Evolutionary conservation across 1,140 invertebrate genomes (phyloP), one percentile per base, ranked within the genome.

Genomic region (Colletes latitarsis): DNA sequence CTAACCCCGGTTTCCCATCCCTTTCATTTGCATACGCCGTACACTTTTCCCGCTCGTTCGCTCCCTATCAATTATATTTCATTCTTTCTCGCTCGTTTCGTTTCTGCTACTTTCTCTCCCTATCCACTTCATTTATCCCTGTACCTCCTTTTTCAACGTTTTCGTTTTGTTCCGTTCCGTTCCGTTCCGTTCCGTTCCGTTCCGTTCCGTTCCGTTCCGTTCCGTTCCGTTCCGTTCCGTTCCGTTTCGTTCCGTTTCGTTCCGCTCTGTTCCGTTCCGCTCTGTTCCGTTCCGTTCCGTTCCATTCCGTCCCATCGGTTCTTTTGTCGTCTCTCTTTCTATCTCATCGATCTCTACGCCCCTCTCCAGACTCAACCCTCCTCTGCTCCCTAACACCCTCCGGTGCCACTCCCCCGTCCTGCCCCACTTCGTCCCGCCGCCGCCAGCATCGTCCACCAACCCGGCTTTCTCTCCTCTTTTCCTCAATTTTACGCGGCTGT

Each of bases 61-160:
- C 55, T 19, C 64, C 55, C 72, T 82, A 69, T 74, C 82, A 73
- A 68, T 73, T 81, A 75, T 68, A 68, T 80, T 19, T 77, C 77
- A 57, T 66, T 78, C 49, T 58, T 80, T 39, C 81, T 58, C 39
- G 3, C 43, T 55, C 66, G 10, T 58, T 77, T 41, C 10, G 55
- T 77, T 72, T 68, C 55, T 68, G 39, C 49, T 67, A 12, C 21
- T 79, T 15, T 77, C 49, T 73, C 14, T 46, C 58, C 8, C 55
- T 62, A 60, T 58, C 72, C 39, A 55, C 74, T 70, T 78, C 68
- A 57, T 73, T 70, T 64, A 53, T 30, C 57, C 19, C 14, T 46
- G 8, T 19, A 4, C 49, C 67, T 67, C 21, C 57, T 62, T 55
- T 55, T 14, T 30, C 43, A 12, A 17, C 68, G 19, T 30, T 30